These are phyloP conservation scores for Cirrhinus mrigala DNA, from an alignment of 2,797 vertebrate genomes.

Conservation along the genomic window DNA sequence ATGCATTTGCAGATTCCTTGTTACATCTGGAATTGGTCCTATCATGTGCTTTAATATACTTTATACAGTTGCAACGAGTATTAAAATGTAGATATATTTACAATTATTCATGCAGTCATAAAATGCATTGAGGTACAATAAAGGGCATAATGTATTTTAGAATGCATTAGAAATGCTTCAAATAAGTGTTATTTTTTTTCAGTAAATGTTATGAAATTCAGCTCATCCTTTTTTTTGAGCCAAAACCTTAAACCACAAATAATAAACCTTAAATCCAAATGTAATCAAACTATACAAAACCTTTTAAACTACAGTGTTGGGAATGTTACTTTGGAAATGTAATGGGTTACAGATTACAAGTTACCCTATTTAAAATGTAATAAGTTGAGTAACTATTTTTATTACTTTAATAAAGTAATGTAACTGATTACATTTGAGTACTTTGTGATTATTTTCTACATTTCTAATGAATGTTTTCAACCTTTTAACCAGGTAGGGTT, in stretches of 20 bases:
- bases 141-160: not conserved
- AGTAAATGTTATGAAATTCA: not conserved
- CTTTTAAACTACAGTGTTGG: too few species aligned
- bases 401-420: too few species aligned
- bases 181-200: not conserved
- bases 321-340: too few species aligned
- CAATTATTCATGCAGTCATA: not conserved
- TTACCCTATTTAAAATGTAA: too few species aligned
- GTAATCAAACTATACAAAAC: too few species aligned
- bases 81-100: too few species aligned
- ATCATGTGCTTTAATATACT: not conserved
- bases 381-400: too few species aligned
- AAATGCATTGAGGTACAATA: not conserved
- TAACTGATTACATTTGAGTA: too few species aligned
- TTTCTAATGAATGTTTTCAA: too few species aligned
- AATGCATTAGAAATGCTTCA: not conserved
- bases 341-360: too few species aligned
- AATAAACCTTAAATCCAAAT: not conserved
- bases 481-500: too few species aligned
- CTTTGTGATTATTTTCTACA: too few species aligned
- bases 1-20: not conserved
- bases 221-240: not conserved
- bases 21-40: not conserved
- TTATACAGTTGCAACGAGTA: not conserved
- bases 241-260: not conserved